Percentiles rank a stretch among this genome's conserved stretches.
phyloP scores from a whole-genome alignment of 2,797 vertebrate species.

The Oreonectes daqikongensis region DNA sequence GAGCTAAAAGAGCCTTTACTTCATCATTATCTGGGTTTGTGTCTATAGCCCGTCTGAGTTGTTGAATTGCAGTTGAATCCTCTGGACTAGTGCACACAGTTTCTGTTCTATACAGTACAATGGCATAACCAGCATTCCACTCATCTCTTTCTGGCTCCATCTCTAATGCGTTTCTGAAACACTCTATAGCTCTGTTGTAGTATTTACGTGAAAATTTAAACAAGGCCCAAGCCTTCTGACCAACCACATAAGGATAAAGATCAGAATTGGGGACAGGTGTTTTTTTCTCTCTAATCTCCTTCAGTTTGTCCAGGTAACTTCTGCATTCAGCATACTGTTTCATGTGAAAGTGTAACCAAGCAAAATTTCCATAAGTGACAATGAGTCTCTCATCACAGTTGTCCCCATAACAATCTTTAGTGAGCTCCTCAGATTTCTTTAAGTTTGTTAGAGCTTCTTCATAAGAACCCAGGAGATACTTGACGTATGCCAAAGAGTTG shows the following conservation, averaged over 20 bases:
- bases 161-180: slow-evolving; percentile 76
- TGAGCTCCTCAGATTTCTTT: slow-evolving; percentile 69
- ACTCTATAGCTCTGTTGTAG: slow-evolving; percentile 61
- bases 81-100: rapidly evolving
- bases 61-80: slow-evolving; percentile 47
- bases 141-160: slow-evolving; percentile 73
- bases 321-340: slow-evolving; percentile 62
- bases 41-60: slow-evolving; percentile 69
- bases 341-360: slow-evolving; percentile 77
- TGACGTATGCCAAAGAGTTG: slow-evolving; percentile 74
- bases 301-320: slow-evolving; percentile 69
- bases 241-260: slow-evolving; percentile 70
- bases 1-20: slow-evolving; percentile 12
- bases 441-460: slow-evolving; percentile 73
- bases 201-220: slow-evolving; percentile 73
- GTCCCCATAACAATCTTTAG: slow-evolving; percentile 52
- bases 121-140: slow-evolving; percentile 75
- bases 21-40: slow-evolving; percentile 37
- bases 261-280: slow-evolving; percentile 30
- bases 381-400: slow-evolving; percentile 67
- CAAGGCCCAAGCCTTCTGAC: slow-evolving; percentile 78
- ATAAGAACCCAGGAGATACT: slow-evolving; percentile 68
- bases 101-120: slow-evolving; percentile 65
- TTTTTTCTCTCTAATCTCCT: slow-evolving; percentile 55
- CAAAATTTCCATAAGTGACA: slow-evolving; percentile 77